Conservation (phyloP, 2,113 vertebrate genomes). For the Albula glossodonta region DNA sequence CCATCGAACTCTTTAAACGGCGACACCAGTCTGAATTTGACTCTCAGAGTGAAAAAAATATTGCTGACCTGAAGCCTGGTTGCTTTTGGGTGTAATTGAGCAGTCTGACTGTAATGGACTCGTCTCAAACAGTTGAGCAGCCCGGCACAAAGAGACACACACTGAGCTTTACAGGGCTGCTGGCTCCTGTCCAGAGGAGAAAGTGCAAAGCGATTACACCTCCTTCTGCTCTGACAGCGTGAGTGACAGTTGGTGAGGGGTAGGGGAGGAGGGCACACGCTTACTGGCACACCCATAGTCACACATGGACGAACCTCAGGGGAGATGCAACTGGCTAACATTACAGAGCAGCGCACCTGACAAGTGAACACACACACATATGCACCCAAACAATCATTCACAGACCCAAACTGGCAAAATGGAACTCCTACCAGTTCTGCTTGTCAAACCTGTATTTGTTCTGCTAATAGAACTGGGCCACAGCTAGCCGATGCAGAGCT, state of each 20-base stretch:
- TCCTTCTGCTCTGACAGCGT: too few relatives aligned
- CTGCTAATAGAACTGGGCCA: too few relatives aligned
- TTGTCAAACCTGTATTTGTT: too few relatives aligned
- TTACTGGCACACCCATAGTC: background rate
- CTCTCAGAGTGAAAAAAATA: background rate
- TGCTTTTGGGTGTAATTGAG: constrained; percentile 51
- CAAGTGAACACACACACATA: background rate
- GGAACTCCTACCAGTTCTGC: too few relatives aligned
- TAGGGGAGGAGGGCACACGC: background rate
- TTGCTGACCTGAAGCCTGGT: constrained; percentile 28
- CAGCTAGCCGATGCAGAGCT: too few relatives aligned
- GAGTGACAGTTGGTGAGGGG: background rate
- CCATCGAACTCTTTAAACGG: constrained; percentile 5
- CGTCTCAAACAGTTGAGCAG: constrained; percentile 52
- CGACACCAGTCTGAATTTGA: background rate
- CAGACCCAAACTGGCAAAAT: background rate
- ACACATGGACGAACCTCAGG: background rate
- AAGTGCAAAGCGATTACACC: too few relatives aligned
- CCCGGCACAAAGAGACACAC: constrained; percentile 50
- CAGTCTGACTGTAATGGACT: constrained; percentile 47
- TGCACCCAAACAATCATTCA: background rate
- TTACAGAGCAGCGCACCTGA: background rate
- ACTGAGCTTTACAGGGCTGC: background rate
- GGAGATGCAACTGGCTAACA: background rate
- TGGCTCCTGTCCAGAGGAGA: too few relatives aligned